A percentile compares a stretch with the other conserved stretches of the same genome.
Conservation (phyloP, 2,797 vertebrate genomes). For the Tragelaphus eurycerus region DNA sequence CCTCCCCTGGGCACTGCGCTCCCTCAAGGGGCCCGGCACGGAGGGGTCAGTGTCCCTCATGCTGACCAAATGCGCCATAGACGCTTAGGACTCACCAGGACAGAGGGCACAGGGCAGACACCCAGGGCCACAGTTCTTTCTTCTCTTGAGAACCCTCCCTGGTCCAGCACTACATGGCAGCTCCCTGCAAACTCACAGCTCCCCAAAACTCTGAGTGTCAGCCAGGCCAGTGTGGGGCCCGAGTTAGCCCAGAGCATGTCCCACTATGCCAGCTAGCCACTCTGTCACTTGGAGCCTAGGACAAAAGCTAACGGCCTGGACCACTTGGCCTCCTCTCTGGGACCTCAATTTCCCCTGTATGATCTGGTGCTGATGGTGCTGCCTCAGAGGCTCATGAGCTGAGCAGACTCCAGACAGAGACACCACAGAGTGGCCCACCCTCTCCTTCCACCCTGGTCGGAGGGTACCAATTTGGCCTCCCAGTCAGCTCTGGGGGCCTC, state of each 20-base stretch:
- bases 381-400: background rate
- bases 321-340: background rate
- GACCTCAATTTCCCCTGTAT: background rate
- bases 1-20: conserved; percentile 53
- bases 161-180: background rate
- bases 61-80: conserved; percentile 20
- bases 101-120: background rate
- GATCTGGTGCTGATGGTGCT: background rate
- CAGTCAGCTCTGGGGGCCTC: background rate
- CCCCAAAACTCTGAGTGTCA: background rate
- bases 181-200: background rate
- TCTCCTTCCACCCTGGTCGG: rapidly evolving
- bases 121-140: background rate
- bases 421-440: rapidly evolving
- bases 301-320: background rate
- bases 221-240: background rate
- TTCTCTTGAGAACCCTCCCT: background rate
- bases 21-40: background rate
- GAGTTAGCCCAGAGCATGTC: rapidly evolving
- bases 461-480: rapidly evolving
- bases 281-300: background rate
- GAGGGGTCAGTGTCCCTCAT: background rate
- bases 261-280: rapidly evolving
- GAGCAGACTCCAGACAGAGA: background rate
- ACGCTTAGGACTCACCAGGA: conserved; percentile 50